phyloP scores from a whole-genome alignment of 1,140 invertebrate species.

The Zaprionus gabonicus region DNA sequence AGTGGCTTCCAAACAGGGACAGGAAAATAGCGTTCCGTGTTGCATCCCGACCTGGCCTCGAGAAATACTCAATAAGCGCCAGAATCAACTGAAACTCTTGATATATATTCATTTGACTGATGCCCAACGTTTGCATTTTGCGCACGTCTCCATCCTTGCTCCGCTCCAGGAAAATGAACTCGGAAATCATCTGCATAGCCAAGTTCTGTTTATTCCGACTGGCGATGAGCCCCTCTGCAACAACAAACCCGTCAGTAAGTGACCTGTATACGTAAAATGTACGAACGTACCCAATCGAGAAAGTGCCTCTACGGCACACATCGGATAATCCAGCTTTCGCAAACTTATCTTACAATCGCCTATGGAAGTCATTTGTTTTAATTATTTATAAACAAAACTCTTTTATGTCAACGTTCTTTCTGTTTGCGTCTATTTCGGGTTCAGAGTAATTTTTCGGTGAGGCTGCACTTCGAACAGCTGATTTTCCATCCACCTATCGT shows the following conservation, averaged over 20 bases:
- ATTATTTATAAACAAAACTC: slow-evolving; percentile 1
- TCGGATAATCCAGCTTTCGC: slow-evolving; percentile 88
- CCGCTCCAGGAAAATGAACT: slow-evolving; percentile 92
- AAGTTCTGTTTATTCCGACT: slow-evolving; percentile 82
- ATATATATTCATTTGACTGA: slow-evolving; percentile 87
- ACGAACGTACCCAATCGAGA: slow-evolving; percentile 86
- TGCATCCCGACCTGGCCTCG: slow-evolving; percentile 88
- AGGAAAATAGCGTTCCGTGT: slow-evolving; percentile 92
- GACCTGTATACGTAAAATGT: neutral
- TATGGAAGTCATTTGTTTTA: slow-evolving; percentile 46
- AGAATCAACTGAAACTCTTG: slow-evolving; percentile 91
- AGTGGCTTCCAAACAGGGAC: slow-evolving; percentile 90
- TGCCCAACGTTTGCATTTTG: slow-evolving; percentile 60
- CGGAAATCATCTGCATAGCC: slow-evolving; percentile 91
- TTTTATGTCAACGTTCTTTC: neutral
- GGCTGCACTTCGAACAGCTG: slow-evolving; percentile 15
- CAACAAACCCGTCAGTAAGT: slow-evolving; percentile 1
- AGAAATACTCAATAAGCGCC: slow-evolving; percentile 90
- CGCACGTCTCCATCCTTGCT: slow-evolving; percentile 62
- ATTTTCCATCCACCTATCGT: neutral
- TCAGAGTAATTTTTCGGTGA: slow-evolving; percentile 9
- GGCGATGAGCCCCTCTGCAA: slow-evolving; percentile 69
- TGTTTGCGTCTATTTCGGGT: slow-evolving; percentile 12
- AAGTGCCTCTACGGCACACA: slow-evolving; percentile 88
- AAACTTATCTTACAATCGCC: slow-evolving; percentile 59